Conservation (phyloP, 2,888 invertebrate genomes). For the Scotopteryx bipunctaria region DNA sequence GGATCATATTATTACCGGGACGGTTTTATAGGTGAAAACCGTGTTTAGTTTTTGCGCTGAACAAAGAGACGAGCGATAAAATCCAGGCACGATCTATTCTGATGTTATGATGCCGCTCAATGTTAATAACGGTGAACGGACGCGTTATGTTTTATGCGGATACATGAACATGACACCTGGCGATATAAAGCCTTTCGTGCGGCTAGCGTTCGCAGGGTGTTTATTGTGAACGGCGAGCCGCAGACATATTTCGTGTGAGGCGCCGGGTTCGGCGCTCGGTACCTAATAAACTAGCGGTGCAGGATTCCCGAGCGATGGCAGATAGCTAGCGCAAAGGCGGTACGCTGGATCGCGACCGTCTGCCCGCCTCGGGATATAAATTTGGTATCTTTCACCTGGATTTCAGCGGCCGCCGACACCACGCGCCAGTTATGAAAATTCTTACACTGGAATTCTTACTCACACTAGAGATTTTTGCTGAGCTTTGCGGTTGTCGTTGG, state of each 20-base stretch:
- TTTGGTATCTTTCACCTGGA: slow-evolving; percentile 70
- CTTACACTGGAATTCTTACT: slow-evolving; percentile 74
- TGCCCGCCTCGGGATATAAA: slow-evolving; percentile 64
- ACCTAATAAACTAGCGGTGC: slow-evolving; percentile 62
- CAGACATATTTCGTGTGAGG: slow-evolving; percentile 61
- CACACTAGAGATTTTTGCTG: slow-evolving; percentile 78
- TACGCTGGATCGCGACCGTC: slow-evolving; percentile 55
- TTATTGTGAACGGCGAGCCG: slow-evolving; percentile 60
- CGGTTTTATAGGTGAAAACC: slow-evolving; percentile 15
- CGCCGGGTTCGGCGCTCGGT: slow-evolving; percentile 43
- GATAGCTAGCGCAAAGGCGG: slow-evolving; percentile 30
- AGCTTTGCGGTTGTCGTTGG: slow-evolving; percentile 76
- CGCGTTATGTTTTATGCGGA: slow-evolving; percentile 56
- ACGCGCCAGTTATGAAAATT: slow-evolving; percentile 79
- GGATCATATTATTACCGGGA: slow-evolving; percentile 29
- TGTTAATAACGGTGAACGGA: slow-evolving; percentile 51
- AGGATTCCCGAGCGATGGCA: slow-evolving; percentile 50
- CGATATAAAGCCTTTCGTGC: slow-evolving; percentile 64
- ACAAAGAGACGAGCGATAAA: slow-evolving; percentile 28
- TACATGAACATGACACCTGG: slow-evolving; percentile 61
- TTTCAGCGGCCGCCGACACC: slow-evolving; percentile 59
- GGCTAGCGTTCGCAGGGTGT: slow-evolving; percentile 60
- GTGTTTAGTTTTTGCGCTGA: slow-evolving; percentile 27
- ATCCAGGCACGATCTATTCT: slow-evolving; percentile 34
- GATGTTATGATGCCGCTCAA: slow-evolving; percentile 41